Evolutionary conservation across 2,888 invertebrate species (phyloP), one percentile per base, ranked within the genome.

Genomic region (Balanococcus diminutus): DNA sequence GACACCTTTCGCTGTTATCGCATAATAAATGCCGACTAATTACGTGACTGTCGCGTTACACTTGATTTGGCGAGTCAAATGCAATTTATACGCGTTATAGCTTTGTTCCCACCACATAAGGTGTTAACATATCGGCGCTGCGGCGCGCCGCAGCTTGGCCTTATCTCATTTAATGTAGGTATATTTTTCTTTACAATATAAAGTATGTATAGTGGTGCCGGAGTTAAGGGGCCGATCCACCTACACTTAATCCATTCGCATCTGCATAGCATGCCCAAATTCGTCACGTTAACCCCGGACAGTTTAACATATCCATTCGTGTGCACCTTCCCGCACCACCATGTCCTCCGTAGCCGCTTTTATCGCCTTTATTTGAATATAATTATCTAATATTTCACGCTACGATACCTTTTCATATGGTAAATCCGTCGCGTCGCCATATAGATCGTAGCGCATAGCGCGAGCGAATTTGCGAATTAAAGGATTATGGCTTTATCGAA

Each of bases 351-450:
- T 4, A 4, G n/a, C 46, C 61, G 28, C 5, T 25, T 28, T 11
- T 9, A 19, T 36, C 75, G 75, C 75, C 75, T 67, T 9, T 67
- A 28, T 67, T 67, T 67, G 25, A 67, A 75, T 32, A 32, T 32
- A 75, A 75, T 75, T 75, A 75, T 75, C 75, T 75, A 75, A 75
- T 75, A 36, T 75, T 75, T 75, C 32, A 75, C 75, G 75, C 75
- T 75, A 75, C 32, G 67, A 67, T 67, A 31, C 28, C n/a, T 28
- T 67, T 28, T 67, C 28, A 28, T 67, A 9, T 14, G 16, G 51
- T 51, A 51, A 51, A 51, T 51, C 51, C 51, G 51, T 51, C 51
- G 51, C 51, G 19, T 19, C 19, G 19, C 51, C 51, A 36, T 8
- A 36, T 36, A 36, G 5, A 36, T 36, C 4, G 36, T n/a, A n/a